phyloP scores from a whole-genome alignment of 2,888 invertebrate species.

The Caenorhabditis angaria region DNA sequence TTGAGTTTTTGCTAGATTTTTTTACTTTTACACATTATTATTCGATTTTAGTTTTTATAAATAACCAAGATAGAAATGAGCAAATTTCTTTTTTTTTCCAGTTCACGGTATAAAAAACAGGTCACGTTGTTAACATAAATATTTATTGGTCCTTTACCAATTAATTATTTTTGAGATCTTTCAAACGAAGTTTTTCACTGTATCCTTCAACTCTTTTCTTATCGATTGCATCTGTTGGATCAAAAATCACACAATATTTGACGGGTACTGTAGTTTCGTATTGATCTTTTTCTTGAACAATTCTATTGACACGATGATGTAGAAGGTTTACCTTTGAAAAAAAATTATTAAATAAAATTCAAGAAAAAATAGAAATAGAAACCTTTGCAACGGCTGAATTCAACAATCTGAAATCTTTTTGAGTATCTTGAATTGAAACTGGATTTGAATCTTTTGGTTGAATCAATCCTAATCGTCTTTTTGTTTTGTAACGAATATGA shows the following conservation, averaged over 20 bases:
- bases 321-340: slow-evolving; percentile 32
- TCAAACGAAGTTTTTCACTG: slow-evolving; percentile 3
- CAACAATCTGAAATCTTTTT: slow-evolving; percentile 37
- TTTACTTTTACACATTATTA: not conserved
- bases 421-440: slow-evolving; percentile 32
- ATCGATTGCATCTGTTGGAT: slow-evolving; percentile 26
- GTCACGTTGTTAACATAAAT: no score
- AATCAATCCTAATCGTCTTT: slow-evolving; percentile 30
- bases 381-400: slow-evolving; percentile 26
- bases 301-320: slow-evolving; percentile 26
- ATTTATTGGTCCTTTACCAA: no score
- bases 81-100: no score
- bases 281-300: slow-evolving; percentile 28
- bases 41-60: not conserved
- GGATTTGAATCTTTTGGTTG: slow-evolving; percentile 37
- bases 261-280: slow-evolving; percentile 1
- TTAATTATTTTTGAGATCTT: not conserved
- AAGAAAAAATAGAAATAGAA: no score
- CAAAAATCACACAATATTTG: slow-evolving; percentile 11
- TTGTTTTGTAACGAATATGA: slow-evolving; percentile 52
- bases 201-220: slow-evolving; percentile 22
- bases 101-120: no score
- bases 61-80: not conserved
- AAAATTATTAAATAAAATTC: no score
- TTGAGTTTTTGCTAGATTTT: not conserved